Evolutionary conservation across 2,113 vertebrate genomes (phyloP), one percentile per base, ranked within the genome.

Genomic region (Hirundichthys speculiger): DNA sequence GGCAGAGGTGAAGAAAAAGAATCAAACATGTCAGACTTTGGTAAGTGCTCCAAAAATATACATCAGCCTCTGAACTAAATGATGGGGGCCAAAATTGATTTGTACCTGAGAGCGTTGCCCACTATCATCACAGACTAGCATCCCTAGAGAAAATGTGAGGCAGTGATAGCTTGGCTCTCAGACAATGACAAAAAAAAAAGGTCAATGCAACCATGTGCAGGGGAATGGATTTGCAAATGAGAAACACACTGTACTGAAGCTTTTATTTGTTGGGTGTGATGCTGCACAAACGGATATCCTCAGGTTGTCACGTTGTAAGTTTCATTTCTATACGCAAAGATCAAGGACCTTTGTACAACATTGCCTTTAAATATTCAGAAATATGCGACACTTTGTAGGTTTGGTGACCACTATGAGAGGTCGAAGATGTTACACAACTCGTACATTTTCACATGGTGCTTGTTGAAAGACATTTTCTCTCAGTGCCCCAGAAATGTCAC

Each of bases 11-110:
- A 92, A 91, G 89, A 93, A 88, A 87, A 92, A 89, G 75, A 91
- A 91, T 86, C 90, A 92, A 88, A 92, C 91, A 93, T 93, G 93
- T 88, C 91, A 93, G 92, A 93, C 91, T 86, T 90, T 93, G 91
- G 93, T 93, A 88, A 93, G 93, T 89, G 89, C 76, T 79, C 80
- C 64, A 64, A 77, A 69, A 86, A 88, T 84, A 86, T 41, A 76
- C 69, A 21, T 39, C 9, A 60, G 78, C 78, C 69, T 67, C 67
- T 48, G 58, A 78, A 79, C 51, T 50, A 89, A 81, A 84, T 75
- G 65, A 84, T 20, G 9, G 49, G 64, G 51, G 57, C 61, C 72
- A 22, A 76, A 84, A 89, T 85, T 89, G 86, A 90, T 88, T 83
- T 84, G 64, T 83, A 81, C 71, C 80, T 72, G 68, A 77, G 64